These are phyloP conservation scores for Erynnis tages DNA, from an alignment of 2,888 invertebrate genomes.

Conservation along the genomic window DNA sequence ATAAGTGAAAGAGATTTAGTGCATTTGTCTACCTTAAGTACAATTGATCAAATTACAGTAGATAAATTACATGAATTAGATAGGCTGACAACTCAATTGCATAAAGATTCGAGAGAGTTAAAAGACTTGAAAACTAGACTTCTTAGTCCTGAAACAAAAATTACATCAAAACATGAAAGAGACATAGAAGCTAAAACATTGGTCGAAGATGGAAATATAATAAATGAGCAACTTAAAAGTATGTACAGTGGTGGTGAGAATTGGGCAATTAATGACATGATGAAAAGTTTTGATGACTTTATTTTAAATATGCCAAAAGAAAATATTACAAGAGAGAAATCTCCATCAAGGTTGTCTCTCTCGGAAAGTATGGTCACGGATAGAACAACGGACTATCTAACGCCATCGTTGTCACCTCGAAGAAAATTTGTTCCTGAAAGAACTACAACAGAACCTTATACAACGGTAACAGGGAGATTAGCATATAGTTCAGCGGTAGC, in stretches of 20 bases:
- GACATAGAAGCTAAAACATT: slow-evolving; percentile 82
- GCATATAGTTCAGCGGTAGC: slow-evolving; percentile 86
- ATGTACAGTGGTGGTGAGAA: slow-evolving; percentile 84
- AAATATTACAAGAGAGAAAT: slow-evolving; percentile 74
- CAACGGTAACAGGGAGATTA: slow-evolving; percentile 83
- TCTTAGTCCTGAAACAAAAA: slow-evolving; percentile 83
- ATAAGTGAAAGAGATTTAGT: slow-evolving; percentile 90
- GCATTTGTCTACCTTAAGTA: slow-evolving; percentile 87
- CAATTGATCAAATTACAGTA: slow-evolving; percentile 89
- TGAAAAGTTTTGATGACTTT: slow-evolving; percentile 83
- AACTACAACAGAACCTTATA: slow-evolving; percentile 83
- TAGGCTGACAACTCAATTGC: slow-evolving; percentile 87
- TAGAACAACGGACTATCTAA: slow-evolving; percentile 83
- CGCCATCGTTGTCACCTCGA: slow-evolving; percentile 81
- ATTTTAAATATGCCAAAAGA: slow-evolving; percentile 78
- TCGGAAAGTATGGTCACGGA: slow-evolving; percentile 83
- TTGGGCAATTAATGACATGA: slow-evolving; percentile 86
- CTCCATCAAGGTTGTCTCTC: slow-evolving; percentile 83
- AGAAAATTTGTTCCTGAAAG: slow-evolving; percentile 80
- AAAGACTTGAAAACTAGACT: slow-evolving; percentile 88
- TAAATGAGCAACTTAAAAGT: slow-evolving; percentile 86
- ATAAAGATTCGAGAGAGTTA: slow-evolving; percentile 89
- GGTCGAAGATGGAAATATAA: slow-evolving; percentile 84
- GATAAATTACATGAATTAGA: slow-evolving; percentile 90
- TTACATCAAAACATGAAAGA: slow-evolving; percentile 66